Conservation (phyloP, 2,888 invertebrate genomes). For the Nudaria mundana region DNA sequence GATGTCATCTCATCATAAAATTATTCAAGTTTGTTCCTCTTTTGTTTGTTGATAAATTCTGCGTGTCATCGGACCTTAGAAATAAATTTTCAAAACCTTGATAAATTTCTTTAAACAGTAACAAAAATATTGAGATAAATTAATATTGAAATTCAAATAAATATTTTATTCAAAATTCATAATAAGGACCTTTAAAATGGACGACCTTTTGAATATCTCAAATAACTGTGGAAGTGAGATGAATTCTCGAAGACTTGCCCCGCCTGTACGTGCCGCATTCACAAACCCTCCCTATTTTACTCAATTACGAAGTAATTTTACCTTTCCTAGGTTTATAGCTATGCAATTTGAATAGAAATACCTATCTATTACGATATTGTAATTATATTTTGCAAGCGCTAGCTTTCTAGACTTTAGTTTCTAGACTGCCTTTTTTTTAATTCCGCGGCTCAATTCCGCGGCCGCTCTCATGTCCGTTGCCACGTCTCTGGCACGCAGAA, state of each 20-base stretch:
- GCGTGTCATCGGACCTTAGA: conserved; percentile 5
- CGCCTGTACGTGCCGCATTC: conserved; percentile 47
- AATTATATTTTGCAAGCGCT: too few species aligned
- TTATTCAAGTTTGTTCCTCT: conserved; percentile 10
- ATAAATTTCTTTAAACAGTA: too few species aligned
- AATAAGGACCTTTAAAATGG: conserved; percentile 49
- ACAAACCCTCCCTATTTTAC: conserved; percentile 38
- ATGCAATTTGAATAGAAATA: too few species aligned
- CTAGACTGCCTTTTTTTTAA: too few species aligned
- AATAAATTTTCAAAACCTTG: too few species aligned
- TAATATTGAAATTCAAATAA: conserved; percentile 33
- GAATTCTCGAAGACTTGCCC: conserved; percentile 37
- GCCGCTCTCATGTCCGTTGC: too few species aligned
- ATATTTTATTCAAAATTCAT: conserved; percentile 36
- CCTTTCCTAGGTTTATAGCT: conserved; percentile 30
- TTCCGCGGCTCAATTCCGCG: too few species aligned
- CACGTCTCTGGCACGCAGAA: too few species aligned
- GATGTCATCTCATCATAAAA: conserved; percentile 12
- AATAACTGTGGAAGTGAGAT: conserved; percentile 41
- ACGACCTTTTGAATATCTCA: conserved; percentile 58
- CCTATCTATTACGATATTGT: too few species aligned
- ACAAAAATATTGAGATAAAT: too few species aligned
- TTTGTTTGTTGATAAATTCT: conserved; percentile 13
- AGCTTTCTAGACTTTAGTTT: too few species aligned
- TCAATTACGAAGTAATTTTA: conserved; percentile 47